Evolutionary conservation across 2,888 invertebrate genomes (phyloP).

Genomic region (Hirudinaria manillensis): DNA sequence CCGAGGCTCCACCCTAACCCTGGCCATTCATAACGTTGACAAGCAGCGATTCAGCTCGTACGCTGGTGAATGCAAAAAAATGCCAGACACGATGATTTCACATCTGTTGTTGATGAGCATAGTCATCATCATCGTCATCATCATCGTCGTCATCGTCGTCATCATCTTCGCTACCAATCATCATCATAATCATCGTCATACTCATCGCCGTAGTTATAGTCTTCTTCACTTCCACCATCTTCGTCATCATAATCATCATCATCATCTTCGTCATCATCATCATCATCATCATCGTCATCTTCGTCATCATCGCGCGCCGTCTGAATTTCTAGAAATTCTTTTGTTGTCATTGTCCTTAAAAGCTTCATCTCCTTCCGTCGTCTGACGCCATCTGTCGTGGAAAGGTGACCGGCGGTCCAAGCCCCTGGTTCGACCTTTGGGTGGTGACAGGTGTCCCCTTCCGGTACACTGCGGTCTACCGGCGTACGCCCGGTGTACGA

Average conservation of each 20-base stretch:
- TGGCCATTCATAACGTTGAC: too few species aligned
- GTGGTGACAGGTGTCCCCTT: not conserved
- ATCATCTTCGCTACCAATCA: not conserved
- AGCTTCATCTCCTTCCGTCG: not conserved
- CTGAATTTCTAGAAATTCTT: not conserved
- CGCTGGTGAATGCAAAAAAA: too few species aligned
- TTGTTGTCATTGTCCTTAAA: not conserved
- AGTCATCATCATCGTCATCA: slow-evolving; percentile 12
- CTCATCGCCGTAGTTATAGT: not conserved
- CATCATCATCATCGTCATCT: slow-evolving; percentile 11
- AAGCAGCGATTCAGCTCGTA: too few species aligned
- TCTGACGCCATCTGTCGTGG: not conserved
- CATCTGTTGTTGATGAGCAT: not conserved
- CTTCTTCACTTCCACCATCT: slow-evolving; percentile 5
- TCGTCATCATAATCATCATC: slow-evolving; percentile 14
- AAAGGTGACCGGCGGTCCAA: not conserved
- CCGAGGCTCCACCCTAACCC: too few species aligned
- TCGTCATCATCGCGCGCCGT: not conserved
- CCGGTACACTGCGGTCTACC: too few species aligned
- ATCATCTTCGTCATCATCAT: not conserved
- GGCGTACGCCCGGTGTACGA: too few species aligned
- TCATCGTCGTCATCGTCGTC: not conserved
- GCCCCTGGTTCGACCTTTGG: not conserved
- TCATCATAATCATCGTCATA: not conserved
- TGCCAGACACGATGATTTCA: too few species aligned